Percentiles rank a stretch among this genome's conserved stretches.
Conservation (phyloP, 2,888 invertebrate genomes). For the Mechanitis messenoides region DNA sequence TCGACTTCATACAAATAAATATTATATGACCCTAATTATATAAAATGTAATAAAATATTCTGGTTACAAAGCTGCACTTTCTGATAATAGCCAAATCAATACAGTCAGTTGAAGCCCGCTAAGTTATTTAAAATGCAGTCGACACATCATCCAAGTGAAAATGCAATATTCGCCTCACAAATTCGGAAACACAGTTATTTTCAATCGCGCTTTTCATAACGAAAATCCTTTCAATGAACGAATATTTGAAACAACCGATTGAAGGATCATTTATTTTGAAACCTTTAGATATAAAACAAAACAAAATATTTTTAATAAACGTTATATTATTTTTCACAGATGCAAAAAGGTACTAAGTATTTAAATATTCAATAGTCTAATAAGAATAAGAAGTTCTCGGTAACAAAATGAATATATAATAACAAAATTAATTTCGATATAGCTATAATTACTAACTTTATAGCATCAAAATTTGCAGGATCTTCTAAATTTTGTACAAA, state of each 20-base stretch:
- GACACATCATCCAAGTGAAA: slow-evolving; percentile 68
- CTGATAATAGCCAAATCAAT: slow-evolving; percentile 60
- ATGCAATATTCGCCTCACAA: slow-evolving; percentile 70
- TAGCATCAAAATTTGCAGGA: no score
- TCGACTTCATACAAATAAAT: neutral
- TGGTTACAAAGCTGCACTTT: slow-evolving; percentile 28
- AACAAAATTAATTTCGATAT: no score
- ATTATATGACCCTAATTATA: neutral
- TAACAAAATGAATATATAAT: no score
- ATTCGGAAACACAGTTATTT: slow-evolving; percentile 63
- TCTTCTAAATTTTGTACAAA: no score
- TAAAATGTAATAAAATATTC: slow-evolving; percentile 9
- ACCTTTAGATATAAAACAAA: neutral
- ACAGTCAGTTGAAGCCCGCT: slow-evolving; percentile 46
- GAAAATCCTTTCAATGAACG: slow-evolving; percentile 31
- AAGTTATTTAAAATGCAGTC: slow-evolving; percentile 74
- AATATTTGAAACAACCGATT: slow-evolving; percentile 18
- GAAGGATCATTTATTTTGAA: slow-evolving; percentile 10
- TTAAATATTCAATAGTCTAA: no score
- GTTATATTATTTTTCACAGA: neutral
- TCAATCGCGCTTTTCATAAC: slow-evolving; percentile 47
- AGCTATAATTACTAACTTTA: no score
- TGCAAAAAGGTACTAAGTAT: neutral
- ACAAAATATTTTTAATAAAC: neutral
- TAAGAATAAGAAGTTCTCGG: no score